Base-by-base conservation (phyloP, 2,888 invertebrate species). In the Ornithoptera priamus region DNA sequence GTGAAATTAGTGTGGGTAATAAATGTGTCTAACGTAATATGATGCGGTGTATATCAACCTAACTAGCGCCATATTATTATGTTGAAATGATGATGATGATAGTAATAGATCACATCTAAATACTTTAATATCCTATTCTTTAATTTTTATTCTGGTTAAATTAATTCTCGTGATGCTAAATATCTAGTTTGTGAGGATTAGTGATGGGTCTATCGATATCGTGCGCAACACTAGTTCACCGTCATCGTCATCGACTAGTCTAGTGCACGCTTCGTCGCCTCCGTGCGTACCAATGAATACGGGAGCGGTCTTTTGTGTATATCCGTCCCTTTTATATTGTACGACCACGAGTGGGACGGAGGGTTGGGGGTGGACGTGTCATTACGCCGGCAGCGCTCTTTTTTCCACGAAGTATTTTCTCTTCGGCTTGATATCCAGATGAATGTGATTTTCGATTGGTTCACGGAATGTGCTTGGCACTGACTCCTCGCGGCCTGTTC, bases 161-260 rank as follows among this genome's bases (percentile, higher is more conserved):
- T 4, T 30, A 30, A 30, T 30, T 30, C 30, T 30, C 30, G 3
- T 30, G 3, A 50, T 50, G 50, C 50, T 50, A 8, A 58, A 2
- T 22, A 20, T 6, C 22, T 22, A 22, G 22, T 22, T 10, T 58
- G 15, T 58, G 22, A 22, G 8, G 18, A 62, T 5, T 62, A 72
- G 75, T 76, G 73, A 74, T 42, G 71, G 10, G 67, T 59, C 58
- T 62, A 68, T 64, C 65, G 61, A 58, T 18, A 30, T 18, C 24
- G 53, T 76, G 67, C 85, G 30, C 65, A 77, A 71, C 85, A 65
- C 83, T 85, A 82, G 59, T 77, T 89, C 39, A 39, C 10, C 39
- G 39, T 39, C 88, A 87, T 86, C 87, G 85, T 89, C 90, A 90
- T 91, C 88, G 90, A 90, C 86, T 85, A 89, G 90, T 87, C 85